A percentile compares a stretch with the other conserved stretches of the same genome.
Evolutionary conservation across 2,113 vertebrate species (phyloP).

Genomic region (Perca schrenkii): DNA sequence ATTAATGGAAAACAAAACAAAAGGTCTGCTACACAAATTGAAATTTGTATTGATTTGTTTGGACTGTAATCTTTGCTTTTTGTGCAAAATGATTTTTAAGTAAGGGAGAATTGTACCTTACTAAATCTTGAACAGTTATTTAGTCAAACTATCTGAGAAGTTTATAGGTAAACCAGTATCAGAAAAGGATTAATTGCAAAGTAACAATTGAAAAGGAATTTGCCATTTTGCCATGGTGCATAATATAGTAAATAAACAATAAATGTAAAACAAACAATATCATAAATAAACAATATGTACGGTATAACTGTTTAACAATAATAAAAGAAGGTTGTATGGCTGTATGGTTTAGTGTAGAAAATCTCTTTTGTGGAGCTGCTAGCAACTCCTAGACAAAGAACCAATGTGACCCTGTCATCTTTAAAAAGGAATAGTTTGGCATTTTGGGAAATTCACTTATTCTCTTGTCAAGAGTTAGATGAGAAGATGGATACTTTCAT

Average conservation of each 20-base stretch:
- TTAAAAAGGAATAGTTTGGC: no score
- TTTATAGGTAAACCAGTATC: not conserved
- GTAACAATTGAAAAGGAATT: no score
- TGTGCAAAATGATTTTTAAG: not conserved
- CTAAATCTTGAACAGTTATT: not conserved
- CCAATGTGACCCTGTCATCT: not conserved
- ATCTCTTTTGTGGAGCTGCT: not conserved
- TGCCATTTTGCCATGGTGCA: no score
- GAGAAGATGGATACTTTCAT: no score
- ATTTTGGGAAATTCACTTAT: no score
- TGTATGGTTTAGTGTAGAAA: not conserved
- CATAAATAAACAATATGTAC: no score
- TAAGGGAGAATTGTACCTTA: not conserved
- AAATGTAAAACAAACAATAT: no score
- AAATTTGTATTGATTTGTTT: not conserved
- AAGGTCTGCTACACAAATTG: not conserved
- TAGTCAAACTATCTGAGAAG: not conserved
- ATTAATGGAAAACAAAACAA: not conserved
- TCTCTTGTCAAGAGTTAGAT: no score
- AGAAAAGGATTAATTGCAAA: no score
- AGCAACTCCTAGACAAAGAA: not conserved
- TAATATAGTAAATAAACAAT: no score
- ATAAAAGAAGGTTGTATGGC: no score
- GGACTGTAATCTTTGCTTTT: not conserved
- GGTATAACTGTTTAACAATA: no score